These are phyloP conservation scores for Myiagra hebetior DNA, from an alignment of 2,113 vertebrate genomes.

Conservation along the genomic window DNA sequence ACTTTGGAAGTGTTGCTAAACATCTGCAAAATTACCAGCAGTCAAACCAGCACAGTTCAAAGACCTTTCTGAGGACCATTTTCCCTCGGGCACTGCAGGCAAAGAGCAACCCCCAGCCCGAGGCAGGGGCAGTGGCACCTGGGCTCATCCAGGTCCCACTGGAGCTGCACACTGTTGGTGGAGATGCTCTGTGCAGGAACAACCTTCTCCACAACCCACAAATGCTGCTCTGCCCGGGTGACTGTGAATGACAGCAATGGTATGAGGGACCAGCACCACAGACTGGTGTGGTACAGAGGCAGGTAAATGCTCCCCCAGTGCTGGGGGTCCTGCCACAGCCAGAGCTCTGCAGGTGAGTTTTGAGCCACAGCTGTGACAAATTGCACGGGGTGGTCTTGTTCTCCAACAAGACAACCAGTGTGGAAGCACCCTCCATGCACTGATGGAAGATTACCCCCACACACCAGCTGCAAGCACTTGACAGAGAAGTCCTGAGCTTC, in stretches of 20 bases:
- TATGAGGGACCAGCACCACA: neutral
- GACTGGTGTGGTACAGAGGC: neutral
- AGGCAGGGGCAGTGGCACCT: neutral
- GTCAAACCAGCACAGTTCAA: slow-evolving; percentile 7
- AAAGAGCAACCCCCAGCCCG: neutral
- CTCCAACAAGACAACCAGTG: neutral
- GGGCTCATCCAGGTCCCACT: neutral
- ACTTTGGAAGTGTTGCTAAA: slow-evolving; percentile 25
- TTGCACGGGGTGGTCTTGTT: neutral
- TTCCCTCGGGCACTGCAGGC: neutral
- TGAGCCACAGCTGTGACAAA: neutral
- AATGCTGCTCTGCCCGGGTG: neutral
- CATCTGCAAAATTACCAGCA: neutral
- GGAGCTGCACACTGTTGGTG: neutral
- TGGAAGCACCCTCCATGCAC: neutral
- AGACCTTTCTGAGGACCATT: slow-evolving; percentile 18
- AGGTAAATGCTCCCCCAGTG: neutral
- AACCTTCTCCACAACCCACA: neutral
- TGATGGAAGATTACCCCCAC: neutral
- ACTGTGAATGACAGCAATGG: neutral
- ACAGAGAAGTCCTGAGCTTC: neutral
- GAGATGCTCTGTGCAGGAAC: neutral
- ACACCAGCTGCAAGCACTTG: neutral
- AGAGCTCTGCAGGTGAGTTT: neutral
- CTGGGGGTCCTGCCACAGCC: neutral